Base-by-base conservation (phyloP, 2,888 invertebrate species). In the Limenitis camilla region DNA sequence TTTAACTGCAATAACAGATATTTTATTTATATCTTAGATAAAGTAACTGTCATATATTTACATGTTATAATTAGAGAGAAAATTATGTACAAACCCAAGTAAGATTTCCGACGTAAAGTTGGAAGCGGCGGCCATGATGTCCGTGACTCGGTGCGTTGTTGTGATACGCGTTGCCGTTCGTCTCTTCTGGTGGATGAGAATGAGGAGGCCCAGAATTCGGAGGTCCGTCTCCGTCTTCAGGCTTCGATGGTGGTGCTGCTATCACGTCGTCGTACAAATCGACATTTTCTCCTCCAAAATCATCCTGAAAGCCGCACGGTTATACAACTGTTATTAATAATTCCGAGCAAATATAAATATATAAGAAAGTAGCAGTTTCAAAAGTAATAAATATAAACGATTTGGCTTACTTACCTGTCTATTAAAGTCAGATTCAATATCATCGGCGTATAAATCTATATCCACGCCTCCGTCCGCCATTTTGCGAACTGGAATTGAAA, bases 221-320 rank as follows among this genome's bases (percentile, higher is more conserved):
- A 38, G 89, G 89, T 40, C 89, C 78, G 60, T 88, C n/a, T n/a
- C n/a, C 89, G 61, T 90, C 90, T 55, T 90, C 91, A 56, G 89
- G 89, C 59, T 90, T 88, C 61, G 83, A 76, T 54, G 92, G 88
- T 40, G 94, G 92, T 35, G 96, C 92, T 48, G 96, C 93, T 67
- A 97, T 95, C 64, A 97, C 97, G 86, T 97, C 97, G 85, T 98
- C 97, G 78, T 98, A 98, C 51, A 98, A 90, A 89, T 98, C 97
- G 59, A 96, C 96, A 69, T 95, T 95, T 65, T 96, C 94, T 58
- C 93, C 94, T 62, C 92, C 92, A 74, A 94, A 94, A 69, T 94
- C 94, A 73, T 94, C 93, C 93, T 94, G 78, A 62, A 82, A 78
- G 61, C 61, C 30, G 41, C 35, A 10, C n/a, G 27, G 38, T 42